Base-by-base conservation (phyloP, 2,888 invertebrate species). In the Polyploca ridens region DNA sequence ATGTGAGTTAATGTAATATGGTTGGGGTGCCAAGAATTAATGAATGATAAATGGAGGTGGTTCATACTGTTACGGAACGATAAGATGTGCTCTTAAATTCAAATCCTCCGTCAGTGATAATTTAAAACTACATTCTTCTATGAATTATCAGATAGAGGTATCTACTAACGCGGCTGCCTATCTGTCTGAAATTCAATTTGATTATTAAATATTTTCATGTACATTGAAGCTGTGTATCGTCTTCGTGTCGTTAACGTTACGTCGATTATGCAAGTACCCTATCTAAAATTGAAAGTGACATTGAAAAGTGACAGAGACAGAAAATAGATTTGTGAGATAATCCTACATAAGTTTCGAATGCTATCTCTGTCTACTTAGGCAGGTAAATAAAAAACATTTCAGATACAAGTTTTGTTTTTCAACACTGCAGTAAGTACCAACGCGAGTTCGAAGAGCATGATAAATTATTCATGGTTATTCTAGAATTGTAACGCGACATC, bases 401-500 rank as follows among this genome's bases (percentile, higher is more conserved):
- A 1, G 5, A 16, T 16, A 16, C n/a, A 16, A 49, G 49, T 54
- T 54, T 19, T 8, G 19, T 54, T 19, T 54, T 16, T 19, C 54
- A 54, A 54, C 54, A 58, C 58, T 58, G 58, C 41, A 13, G 41
- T 41, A 14, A 13, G 6, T 35, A 58, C n/a, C 8, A 11, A 8
- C 33, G 35, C 33, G 58, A 58, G 13, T 8, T 33, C 58, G 58
- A 27, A 14, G 27, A 58, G 14, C 58, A 14, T 14, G 14, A 33
- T 54, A 3, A 27, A 54, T 13, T 13, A 41, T 41, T 5, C 13
- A 54, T 60, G 63, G 60, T 57, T 16, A 38, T 70, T 73, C 67
- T 66, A 69, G 67, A 70, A 69, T 46, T 41, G 41, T 57, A 38
- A 38, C 33, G 54, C 13, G 58, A 33, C 63, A 68, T 41, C 62